A percentile compares a stretch with the other conserved stretches of the same genome.
These are phyloP conservation scores for Catostylus mosaicus DNA, from an alignment of 30 jellyfish, hydroid and myxozoan species.

Conservation along the genomic window DNA sequence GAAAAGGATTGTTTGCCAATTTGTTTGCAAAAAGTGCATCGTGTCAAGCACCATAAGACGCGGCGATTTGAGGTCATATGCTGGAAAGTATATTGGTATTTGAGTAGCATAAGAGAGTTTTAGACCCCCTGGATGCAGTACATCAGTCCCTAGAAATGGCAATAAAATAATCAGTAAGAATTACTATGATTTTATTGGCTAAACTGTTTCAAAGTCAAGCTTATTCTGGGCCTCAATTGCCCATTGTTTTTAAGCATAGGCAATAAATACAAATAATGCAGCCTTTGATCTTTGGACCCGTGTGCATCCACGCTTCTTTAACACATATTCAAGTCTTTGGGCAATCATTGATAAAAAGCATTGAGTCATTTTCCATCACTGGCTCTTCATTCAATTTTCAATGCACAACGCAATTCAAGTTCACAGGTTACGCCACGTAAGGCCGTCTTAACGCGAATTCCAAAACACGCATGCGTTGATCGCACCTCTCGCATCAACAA, in stretches of 20 bases:
- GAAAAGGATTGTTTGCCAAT: constrained; percentile 4
- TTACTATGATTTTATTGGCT: constrained; percentile 1
- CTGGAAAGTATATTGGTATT: not conserved
- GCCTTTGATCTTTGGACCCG: constrained; percentile 50
- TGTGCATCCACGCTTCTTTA: constrained; percentile 55
- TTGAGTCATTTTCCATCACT: constrained; percentile 79
- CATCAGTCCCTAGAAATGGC: constrained; percentile 48
- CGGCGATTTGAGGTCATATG: constrained; percentile 58
- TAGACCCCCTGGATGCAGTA: constrained; percentile 23
- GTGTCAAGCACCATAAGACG: constrained; percentile 26
- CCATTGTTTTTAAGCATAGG: constrained; percentile 53
- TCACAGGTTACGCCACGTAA: constrained; percentile 86
- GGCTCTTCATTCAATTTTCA: constrained; percentile 42
- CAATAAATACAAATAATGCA: constrained; percentile 33
- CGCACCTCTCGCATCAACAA: constrained; percentile 65
- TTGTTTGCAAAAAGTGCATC: not conserved
- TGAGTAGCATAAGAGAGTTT: not conserved
- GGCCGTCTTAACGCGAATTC: constrained; percentile 66
- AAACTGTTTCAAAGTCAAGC: constrained; percentile 8
- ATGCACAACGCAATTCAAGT: constrained; percentile 55
- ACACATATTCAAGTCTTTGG: constrained; percentile 20
- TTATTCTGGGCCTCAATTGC: constrained; percentile 24
- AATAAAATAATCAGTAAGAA: not conserved
- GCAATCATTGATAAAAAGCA: constrained; percentile 51
- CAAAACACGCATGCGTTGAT: constrained; percentile 81